Percentiles rank a stretch among this genome's conserved stretches.
phyloP scores from a whole-genome alignment of 1,140 invertebrate genomes.

The Ips typographus region DNA sequence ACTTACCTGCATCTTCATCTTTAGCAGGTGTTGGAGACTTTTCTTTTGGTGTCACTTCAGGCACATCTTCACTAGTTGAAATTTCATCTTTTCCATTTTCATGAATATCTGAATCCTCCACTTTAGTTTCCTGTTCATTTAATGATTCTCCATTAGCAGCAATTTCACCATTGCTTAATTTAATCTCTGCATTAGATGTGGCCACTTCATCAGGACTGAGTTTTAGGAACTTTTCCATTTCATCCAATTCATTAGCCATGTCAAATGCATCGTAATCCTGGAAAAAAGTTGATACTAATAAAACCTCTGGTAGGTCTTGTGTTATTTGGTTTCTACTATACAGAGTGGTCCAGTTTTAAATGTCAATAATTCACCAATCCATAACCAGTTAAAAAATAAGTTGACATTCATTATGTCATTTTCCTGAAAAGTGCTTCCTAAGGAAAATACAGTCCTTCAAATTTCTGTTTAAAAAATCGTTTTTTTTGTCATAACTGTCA shows the following conservation, averaged over 20 bases:
- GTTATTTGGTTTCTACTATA: no score
- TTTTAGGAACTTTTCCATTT: conserved; percentile 82
- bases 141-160: conserved; percentile 29
- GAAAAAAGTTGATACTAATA: background rate
- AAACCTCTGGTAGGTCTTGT: no score
- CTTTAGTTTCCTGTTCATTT: conserved; percentile 31
- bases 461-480: no score
- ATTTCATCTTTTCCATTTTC: conserved; percentile 25
- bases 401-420: no score
- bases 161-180: conserved; percentile 35
- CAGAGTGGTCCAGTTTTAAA: background rate
- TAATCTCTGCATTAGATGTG: conserved; percentile 38
- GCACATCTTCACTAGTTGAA: conserved; percentile 12
- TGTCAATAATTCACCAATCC: background rate
- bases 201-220: conserved; percentile 53
- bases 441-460: no score
- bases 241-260: conserved; percentile 87
- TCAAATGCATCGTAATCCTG: conserved; percentile 94
- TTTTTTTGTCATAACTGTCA: no score
- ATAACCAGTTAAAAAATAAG: background rate
- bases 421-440: no score
- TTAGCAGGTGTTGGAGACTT: conserved; percentile 19
- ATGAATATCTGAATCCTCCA: conserved; percentile 15
- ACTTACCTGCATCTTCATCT: conserved; percentile 30
- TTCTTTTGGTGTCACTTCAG: conserved; percentile 25